phyloP scores from a whole-genome alignment of 2,113 vertebrate genomes.

The Tachuris rubrigastra region DNA sequence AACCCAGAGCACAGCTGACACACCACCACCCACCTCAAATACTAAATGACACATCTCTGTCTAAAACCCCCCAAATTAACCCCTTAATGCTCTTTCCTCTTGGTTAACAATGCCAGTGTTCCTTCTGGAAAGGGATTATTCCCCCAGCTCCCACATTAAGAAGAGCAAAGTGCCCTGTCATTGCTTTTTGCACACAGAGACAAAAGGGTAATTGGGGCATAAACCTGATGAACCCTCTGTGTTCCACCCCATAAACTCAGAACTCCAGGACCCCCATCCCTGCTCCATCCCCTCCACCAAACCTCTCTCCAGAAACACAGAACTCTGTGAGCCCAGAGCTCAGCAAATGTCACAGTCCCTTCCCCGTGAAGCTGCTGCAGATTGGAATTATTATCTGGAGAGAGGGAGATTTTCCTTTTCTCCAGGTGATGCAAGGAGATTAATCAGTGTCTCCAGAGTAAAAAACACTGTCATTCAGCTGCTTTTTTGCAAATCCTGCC shows the following conservation, averaged over 20 bases:
- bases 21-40: neutral
- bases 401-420: neutral
- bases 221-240: neutral
- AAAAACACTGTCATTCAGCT: neutral
- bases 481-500: neutral
- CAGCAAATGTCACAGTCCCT: neutral
- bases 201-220: neutral
- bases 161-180: neutral
- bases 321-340: neutral
- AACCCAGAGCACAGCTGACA: neutral
- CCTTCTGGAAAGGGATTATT: neutral
- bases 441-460: neutral
- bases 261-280: neutral
- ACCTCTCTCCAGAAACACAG: neutral
- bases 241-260: neutral
- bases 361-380: neutral
- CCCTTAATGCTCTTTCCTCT: neutral
- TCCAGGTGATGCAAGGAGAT: neutral
- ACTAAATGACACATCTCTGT: neutral
- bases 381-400: neutral
- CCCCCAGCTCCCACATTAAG: fast-evolving
- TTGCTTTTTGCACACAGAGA: neutral
- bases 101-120: neutral
- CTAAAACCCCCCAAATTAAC: neutral
- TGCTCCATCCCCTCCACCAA: neutral